Base-by-base conservation (phyloP, 1,140 invertebrate genomes). In the Cherax quadricarinatus region DNA sequence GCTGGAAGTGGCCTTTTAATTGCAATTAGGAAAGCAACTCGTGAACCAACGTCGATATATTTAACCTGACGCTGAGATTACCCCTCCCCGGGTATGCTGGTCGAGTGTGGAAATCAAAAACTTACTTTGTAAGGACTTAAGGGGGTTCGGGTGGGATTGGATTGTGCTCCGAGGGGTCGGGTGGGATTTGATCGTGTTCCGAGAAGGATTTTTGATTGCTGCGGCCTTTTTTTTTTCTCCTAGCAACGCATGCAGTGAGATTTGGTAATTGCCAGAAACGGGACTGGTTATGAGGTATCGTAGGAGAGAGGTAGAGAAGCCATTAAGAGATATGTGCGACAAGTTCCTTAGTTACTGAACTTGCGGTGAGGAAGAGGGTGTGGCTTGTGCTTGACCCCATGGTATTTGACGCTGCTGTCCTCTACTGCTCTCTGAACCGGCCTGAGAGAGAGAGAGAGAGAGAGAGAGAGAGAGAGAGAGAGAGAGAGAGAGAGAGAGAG, bases 1-100 rank as follows among this genome's bases (percentile, higher is more conserved):
- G 70, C 6, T 75, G 70, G 70, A 24, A 30, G n/a, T 75, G n/a
- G n/a, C 70, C 70, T 75, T 30, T 75, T 75, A 75, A 75, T 75
- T 75, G 70, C 70, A 75, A 75, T 75, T 75, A 75, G n/a, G 4
- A 0, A 75, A 75, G 53, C 7, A 57, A 57, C 53, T 57, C 53
- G 53, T 57, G 12, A 30, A 75, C 6, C 7, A 12, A 30, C 18
- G 70, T 75, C n/a, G n/a, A 75, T 21, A 14, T 57, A 75, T 75
- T 4, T 75, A 75, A 75, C 18, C 70, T 30, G 4, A 6, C 7
- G 5, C 18, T 30, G 62, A 70, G 18, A 16, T 70, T 1, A 14
- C 16, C 16, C 53, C 53, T 57, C 12, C 53, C 30, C 30, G 30
- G 30, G 30, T 41, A 41, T 1, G 30, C 0, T 41, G 30, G 30